Conservation (phyloP, 2,888 invertebrate species). For the Drosophila fungiperda region DNA sequence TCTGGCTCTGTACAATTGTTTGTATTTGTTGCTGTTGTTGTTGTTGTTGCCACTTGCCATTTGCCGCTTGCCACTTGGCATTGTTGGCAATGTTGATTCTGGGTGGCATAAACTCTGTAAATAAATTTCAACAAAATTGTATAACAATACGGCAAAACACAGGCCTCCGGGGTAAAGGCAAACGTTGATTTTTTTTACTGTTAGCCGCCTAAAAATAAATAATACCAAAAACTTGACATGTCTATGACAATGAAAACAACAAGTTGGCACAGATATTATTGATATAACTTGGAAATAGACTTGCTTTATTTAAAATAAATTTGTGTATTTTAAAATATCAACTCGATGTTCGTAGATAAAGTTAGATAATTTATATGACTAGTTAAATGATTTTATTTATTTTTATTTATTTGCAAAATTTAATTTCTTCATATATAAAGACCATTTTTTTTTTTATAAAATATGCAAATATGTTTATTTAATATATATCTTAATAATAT, state of each 20-base stretch:
- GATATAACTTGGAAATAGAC: neutral
- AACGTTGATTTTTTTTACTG: constrained; percentile 27
- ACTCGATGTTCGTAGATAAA: neutral
- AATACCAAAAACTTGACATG: constrained; percentile 60
- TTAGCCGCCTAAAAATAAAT: constrained; percentile 39
- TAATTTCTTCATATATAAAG: neutral
- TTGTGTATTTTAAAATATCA: neutral
- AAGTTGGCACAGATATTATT: neutral
- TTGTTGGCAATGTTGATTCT: constrained; percentile 77
- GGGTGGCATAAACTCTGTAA: constrained; percentile 79
- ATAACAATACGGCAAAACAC: constrained; percentile 77
- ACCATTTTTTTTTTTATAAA: no score
- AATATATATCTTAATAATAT: neutral
- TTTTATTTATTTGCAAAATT: neutral
- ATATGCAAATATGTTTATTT: neutral
- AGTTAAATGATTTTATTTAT: neutral
- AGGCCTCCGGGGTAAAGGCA: constrained; percentile 68
- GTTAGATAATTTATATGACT: neutral
- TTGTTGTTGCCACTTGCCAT: constrained; percentile 27
- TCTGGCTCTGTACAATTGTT: constrained; percentile 45
- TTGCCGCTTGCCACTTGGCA: constrained; percentile 34
- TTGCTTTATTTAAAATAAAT: neutral
- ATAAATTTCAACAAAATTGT: constrained; percentile 81
- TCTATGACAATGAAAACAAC: constrained; percentile 41
- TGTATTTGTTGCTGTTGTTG: constrained; percentile 21